Evolutionary conservation across 1,140 invertebrate species (phyloP), one percentile per base, ranked within the genome.

Genomic region (Andricus grossulariae): DNA sequence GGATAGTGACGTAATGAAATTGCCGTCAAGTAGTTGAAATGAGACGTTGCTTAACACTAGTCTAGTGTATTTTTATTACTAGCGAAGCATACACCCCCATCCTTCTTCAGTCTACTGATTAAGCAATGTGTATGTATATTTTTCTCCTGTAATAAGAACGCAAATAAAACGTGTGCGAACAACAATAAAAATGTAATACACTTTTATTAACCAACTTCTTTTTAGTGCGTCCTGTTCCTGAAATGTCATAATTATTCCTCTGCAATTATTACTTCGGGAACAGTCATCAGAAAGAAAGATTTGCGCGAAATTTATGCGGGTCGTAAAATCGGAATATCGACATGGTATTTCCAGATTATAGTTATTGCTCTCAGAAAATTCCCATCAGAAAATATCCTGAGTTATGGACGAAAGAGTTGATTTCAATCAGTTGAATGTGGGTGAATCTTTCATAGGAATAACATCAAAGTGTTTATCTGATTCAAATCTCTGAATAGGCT

Each of bases 101-200:
- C 60, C 60, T n/a, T 66, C 25, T 21, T 66, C 60, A 39, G 39
- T n/a, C 25, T 66, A 66, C 60, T 66, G 60, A 66, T 66, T 66
- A n/a, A 39, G 60, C 60, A 66, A 66, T 66, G n/a, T 45, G 39
- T 39, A 66, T 66, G 25, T 66, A 66, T 16, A 66, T 66, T 45
- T 45, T 66, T 6, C 32, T 39, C 32, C 25, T 45, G 25, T 15
- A 66, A 32, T 66, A 66, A 66, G 15, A 66, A 66, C 57, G 32
- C 39, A 21, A 45, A 16, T 66, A 66, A 66, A 66, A 39, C 60
- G 32, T 66, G 60, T 66, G 60, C 60, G n/a, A 66, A 66, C 32
- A 66, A 66, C 60, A 66, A 66, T 66, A 66, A 66, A 66, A 66
- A 66, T 66, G 5, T 1, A 13, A 8, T 25, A 32, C n/a, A 66